phyloP scores from a whole-genome alignment of 2,888 invertebrate genomes.

The Danaus chrysippus region DNA sequence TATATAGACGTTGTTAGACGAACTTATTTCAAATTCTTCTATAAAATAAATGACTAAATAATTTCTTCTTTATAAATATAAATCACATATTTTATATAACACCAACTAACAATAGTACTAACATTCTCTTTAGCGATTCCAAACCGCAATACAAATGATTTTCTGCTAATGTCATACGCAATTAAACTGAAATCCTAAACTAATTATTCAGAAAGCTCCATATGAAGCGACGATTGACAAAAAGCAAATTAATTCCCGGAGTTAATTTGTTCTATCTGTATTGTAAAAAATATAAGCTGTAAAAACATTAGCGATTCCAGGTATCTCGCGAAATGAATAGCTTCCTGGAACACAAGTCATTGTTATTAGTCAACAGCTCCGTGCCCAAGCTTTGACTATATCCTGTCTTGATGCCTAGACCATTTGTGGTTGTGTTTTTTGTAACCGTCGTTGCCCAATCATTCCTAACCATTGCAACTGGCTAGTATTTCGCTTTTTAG shows the following conservation, averaged over 20 bases:
- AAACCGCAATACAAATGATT: conserved; percentile 1
- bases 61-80: too few relatives aligned
- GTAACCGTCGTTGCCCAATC: too few relatives aligned
- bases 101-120: too few relatives aligned
- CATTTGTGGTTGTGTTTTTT: conserved; percentile 13
- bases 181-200: conserved; percentile 20
- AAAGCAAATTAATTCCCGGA: conserved; percentile 13
- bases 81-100: too few relatives aligned
- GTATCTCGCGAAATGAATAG: conserved; percentile 18
- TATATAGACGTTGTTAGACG: too few relatives aligned
- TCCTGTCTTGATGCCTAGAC: conserved; percentile 15
- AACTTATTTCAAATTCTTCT: too few relatives aligned
- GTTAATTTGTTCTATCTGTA: conserved; percentile 11
- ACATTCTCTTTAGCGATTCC: neutral
- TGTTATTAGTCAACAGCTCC: conserved; percentile 15
- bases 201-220: conserved; percentile 16
- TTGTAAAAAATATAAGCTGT: conserved; percentile 7
- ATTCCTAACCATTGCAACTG: too few relatives aligned
- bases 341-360: conserved; percentile 28
- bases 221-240: conserved; percentile 9
- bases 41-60: too few relatives aligned
- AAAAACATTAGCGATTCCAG: conserved; percentile 17
- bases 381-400: conserved; percentile 13
- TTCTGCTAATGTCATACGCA: conserved; percentile 9
- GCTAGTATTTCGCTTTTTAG: too few relatives aligned